Percentiles rank a stretch among this genome's conserved stretches.
phyloP scores from a whole-genome alignment of 2,113 vertebrate species.

The Lophotis ruficrista region DNA sequence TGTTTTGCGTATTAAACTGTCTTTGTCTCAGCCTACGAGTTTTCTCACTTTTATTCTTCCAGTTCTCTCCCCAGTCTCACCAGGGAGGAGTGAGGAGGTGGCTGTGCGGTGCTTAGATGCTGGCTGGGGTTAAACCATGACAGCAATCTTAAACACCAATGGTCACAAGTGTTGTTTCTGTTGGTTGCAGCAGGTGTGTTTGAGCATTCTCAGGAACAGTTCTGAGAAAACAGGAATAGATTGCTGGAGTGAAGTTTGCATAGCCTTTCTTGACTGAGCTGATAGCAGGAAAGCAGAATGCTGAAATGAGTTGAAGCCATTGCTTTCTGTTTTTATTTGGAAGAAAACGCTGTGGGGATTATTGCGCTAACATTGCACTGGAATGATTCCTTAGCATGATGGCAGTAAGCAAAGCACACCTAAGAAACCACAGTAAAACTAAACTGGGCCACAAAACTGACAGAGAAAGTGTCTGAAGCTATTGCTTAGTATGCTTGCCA shows the following conservation, averaged over 20 bases:
- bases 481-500: not conserved
- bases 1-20: too few relatives aligned
- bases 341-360: not conserved
- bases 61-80: too few relatives aligned
- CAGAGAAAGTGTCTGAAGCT: not conserved
- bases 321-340: slow-evolving; percentile 2
- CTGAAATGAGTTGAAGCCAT: not conserved
- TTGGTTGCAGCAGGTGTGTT: not conserved
- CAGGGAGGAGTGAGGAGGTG: too few relatives aligned
- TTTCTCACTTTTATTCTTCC: too few relatives aligned
- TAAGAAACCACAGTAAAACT: not conserved
- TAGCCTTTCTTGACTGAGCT: not conserved
- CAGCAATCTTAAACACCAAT: not conserved
- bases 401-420: not conserved
- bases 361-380: not conserved
- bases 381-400: not conserved
- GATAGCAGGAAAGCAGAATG: not conserved
- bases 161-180: not conserved
- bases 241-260: not conserved
- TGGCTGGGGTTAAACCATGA: too few relatives aligned
- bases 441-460: not conserved
- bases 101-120: too few relatives aligned
- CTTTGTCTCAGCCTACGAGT: too few relatives aligned
- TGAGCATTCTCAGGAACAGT: not conserved
- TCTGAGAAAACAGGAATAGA: not conserved